Conservation (phyloP, 2,113 vertebrate species). For the Neogale vison region DNA sequence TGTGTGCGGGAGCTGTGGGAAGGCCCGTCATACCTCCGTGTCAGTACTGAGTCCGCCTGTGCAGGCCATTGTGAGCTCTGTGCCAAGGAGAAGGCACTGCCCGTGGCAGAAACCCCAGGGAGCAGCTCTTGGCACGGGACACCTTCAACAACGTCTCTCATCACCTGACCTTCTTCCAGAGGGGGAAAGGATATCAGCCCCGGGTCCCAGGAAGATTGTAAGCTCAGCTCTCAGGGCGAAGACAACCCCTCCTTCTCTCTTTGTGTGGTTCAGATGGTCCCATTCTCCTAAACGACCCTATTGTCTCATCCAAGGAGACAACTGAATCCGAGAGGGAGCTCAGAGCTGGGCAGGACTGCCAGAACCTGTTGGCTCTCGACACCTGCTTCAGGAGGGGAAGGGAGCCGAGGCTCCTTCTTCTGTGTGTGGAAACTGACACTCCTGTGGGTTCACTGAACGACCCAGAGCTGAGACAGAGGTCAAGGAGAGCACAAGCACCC, state of each 20-base stretch:
- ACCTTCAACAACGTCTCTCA: background rate
- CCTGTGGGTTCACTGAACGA: background rate
- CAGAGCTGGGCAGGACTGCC: background rate
- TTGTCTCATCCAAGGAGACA: background rate
- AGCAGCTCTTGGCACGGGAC: background rate
- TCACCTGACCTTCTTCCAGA: background rate
- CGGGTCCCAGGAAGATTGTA: no score
- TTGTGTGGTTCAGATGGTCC: background rate
- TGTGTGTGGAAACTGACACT: background rate
- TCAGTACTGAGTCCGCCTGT: fast-evolving
- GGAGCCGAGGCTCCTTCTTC: background rate
- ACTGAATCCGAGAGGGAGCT: background rate
- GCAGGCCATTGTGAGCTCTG: background rate
- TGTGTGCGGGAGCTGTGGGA: fast-evolving
- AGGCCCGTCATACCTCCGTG: background rate
- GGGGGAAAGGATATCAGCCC: no score
- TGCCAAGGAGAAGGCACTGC: background rate
- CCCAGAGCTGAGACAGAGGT: no score
- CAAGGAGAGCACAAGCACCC: background rate
- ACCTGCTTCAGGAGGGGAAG: background rate
- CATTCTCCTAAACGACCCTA: background rate
- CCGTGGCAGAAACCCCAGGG: background rate
- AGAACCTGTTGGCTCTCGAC: fast-evolving
- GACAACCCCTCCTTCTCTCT: background rate
- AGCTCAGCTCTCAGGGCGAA: background rate